A percentile compares a stretch with the other conserved stretches of the same genome.
Conservation (phyloP, 2,113 vertebrate species). For the Eulemur macaco region DNA sequence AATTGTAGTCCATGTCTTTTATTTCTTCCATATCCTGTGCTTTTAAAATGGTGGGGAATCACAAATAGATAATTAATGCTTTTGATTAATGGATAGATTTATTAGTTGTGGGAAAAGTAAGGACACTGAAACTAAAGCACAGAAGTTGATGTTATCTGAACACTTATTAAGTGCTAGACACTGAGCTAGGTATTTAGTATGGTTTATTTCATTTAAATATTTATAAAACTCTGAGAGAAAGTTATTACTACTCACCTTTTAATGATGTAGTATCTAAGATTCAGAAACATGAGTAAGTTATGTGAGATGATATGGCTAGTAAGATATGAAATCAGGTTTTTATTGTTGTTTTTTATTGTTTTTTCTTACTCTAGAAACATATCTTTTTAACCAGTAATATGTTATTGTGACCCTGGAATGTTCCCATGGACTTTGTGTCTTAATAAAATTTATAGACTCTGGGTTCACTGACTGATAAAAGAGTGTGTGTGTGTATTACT, state of each 20-base stretch:
- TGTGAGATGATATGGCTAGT: not conserved
- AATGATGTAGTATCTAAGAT: not conserved
- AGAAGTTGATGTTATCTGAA: not conserved
- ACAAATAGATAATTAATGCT: not conserved
- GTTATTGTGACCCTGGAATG: not conserved
- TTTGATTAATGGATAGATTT: not conserved
- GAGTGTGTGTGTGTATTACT: not conserved
- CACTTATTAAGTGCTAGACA: not conserved
- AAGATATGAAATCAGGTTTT: slow-evolving; percentile 23
- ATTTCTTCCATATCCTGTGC: not conserved
- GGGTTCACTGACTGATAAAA: slow-evolving; percentile 4
- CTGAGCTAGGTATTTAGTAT: not conserved
- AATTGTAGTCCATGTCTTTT: not conserved
- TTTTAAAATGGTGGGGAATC: not conserved
- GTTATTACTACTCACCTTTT: slow-evolving; percentile 11
- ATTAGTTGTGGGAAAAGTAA: not conserved
- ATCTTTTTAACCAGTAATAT: slow-evolving; percentile 5
- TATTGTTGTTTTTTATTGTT: not conserved
- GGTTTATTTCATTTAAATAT: slow-evolving; percentile 19
- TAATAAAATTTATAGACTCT: slow-evolving; percentile 10
- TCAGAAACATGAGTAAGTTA: not conserved
- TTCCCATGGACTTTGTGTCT: slow-evolving; percentile 12
- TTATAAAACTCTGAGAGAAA: not conserved
- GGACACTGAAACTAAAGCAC: not conserved
- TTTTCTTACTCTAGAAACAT: slow-evolving; percentile 4